These are phyloP conservation scores for Arctia plantaginis DNA, from an alignment of 2,888 invertebrate genomes.

Conservation along the genomic window DNA sequence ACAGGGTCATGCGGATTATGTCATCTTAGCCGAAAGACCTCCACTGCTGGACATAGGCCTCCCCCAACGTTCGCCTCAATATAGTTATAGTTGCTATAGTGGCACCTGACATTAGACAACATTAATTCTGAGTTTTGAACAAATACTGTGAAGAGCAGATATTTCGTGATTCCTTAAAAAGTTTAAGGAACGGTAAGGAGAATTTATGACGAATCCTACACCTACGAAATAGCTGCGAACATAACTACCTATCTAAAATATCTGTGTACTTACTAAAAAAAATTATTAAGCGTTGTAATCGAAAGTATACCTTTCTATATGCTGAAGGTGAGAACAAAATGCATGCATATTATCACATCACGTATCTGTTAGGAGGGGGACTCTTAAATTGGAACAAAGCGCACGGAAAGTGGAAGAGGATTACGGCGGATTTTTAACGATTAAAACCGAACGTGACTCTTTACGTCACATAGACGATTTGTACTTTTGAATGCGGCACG, in stretches of 20 bases:
- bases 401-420: background rate
- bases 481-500: background rate
- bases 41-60: no score
- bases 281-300: background rate
- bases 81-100: no score
- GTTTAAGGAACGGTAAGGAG: no score
- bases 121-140: no score
- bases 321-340: background rate
- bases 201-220: background rate
- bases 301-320: background rate
- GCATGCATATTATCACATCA: background rate
- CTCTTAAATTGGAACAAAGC: background rate
- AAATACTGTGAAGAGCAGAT: no score
- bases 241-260: background rate
- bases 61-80: no score
- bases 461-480: background rate
- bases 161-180: no score
- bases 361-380: background rate
- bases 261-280: no score
- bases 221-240: background rate
- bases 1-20: no score
- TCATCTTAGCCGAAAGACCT: no score
- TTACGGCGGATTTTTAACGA: conserved; percentile 4
- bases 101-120: no score
- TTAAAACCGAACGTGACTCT: conserved; percentile 2